Conservation (phyloP, 2,113 vertebrate species). For the Chaetodon auriga region DNA sequence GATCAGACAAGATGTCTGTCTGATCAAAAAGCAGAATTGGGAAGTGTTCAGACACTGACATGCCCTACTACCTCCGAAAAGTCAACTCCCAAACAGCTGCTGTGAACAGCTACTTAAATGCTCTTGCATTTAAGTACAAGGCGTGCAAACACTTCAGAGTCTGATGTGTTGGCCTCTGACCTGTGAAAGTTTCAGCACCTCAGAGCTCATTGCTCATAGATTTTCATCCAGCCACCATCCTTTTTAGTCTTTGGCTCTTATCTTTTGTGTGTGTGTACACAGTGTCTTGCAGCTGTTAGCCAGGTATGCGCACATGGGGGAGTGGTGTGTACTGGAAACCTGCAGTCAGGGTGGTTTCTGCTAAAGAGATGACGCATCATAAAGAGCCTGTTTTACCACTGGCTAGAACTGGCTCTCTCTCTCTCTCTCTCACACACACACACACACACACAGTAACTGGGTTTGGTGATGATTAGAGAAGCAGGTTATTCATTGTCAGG, state of each 20-base stretch:
- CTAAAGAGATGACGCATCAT: neutral
- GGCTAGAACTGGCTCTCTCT: neutral
- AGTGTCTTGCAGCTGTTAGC: neutral
- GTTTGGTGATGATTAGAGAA: neutral
- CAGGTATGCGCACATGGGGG: neutral
- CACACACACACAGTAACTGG: neutral
- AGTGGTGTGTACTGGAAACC: neutral
- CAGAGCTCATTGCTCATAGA: neutral
- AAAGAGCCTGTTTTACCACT: neutral
- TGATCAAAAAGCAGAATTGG: neutral
- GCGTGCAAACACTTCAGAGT: neutral
- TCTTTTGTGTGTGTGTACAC: neutral
- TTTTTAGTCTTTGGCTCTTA: neutral
- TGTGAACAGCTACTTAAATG: neutral
- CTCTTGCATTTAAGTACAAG: neutral
- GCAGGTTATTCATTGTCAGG: constrained; percentile 18
- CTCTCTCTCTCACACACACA: constrained; percentile 4
- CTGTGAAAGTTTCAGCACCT: too few species aligned
- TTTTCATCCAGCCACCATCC: neutral
- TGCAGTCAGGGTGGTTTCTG: constrained; percentile 7
- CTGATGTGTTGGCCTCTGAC: neutral
- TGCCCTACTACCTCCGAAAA: neutral
- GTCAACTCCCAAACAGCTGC: neutral
- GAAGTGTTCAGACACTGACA: neutral
- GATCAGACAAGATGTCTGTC: neutral